Evolutionary conservation across 2,888 invertebrate species (phyloP).

Genomic region (Teinopalpus imperialis): DNA sequence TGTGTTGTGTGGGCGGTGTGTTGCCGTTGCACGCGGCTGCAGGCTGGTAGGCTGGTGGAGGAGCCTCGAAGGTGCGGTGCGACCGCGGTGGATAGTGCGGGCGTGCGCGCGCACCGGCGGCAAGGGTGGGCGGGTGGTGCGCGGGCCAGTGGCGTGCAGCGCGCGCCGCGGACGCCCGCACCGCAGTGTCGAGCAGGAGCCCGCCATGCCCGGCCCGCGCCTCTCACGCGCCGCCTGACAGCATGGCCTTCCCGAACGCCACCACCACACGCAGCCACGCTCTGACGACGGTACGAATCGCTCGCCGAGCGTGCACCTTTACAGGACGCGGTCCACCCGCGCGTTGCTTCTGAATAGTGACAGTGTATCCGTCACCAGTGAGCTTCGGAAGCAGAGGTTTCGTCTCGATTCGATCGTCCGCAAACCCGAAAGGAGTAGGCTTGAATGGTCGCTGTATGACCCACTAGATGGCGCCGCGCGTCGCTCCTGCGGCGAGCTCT

Average conservation of each 20-base stretch:
- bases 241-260: slow-evolving; percentile 80
- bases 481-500: slow-evolving; percentile 80
- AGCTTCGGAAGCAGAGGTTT: slow-evolving; percentile 61
- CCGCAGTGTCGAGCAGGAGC: slow-evolving; percentile 79
- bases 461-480: slow-evolving; percentile 77
- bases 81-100: slow-evolving; percentile 42
- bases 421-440: slow-evolving; percentile 70
- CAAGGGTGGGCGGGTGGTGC: slow-evolving; percentile 63
- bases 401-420: slow-evolving; percentile 79
- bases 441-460: slow-evolving; percentile 72
- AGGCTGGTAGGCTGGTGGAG: slow-evolving; percentile 43
- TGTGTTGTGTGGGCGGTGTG: slow-evolving; percentile 49
- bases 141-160: slow-evolving; percentile 78
- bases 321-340: slow-evolving; percentile 27
- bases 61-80: slow-evolving; percentile 38
- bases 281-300: slow-evolving; percentile 77
- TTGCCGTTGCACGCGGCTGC: slow-evolving; percentile 58
- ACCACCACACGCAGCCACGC: slow-evolving; percentile 81
- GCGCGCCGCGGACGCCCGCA: slow-evolving; percentile 81
- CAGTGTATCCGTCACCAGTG: slow-evolving; percentile 62
- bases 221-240: slow-evolving; percentile 80
- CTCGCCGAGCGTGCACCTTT: slow-evolving; percentile 25
- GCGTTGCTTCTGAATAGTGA: slow-evolving; percentile 55
- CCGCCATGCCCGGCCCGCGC: slow-evolving; percentile 82
- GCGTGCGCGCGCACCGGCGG: slow-evolving; percentile 59